Evolutionary conservation across 2,797 vertebrate genomes (phyloP).

Genomic region (Gephyroberyx darwinii): DNA sequence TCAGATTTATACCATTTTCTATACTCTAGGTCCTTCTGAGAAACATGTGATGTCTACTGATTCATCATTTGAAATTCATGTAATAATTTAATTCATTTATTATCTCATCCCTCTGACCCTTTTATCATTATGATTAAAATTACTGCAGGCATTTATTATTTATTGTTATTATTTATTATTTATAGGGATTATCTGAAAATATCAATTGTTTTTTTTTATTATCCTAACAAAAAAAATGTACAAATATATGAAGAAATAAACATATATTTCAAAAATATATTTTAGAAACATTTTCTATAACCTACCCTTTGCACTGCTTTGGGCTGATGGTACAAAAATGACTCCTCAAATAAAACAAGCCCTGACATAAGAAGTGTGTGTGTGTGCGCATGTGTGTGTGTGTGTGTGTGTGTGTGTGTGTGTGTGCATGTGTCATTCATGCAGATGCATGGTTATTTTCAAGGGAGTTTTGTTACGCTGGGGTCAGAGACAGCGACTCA

Average conservation of each 20-base stretch:
- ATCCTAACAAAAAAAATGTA: too few species aligned
- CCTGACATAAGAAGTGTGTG: neutral
- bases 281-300: neutral
- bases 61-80: too few species aligned
- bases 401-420: conserved; percentile 12
- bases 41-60: neutral
- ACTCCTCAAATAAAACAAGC: neutral
- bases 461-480: conserved; percentile 59
- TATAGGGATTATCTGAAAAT: conserved; percentile 8
- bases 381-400: conserved; percentile 3
- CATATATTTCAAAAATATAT: neutral
- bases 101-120: neutral
- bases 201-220: neutral
- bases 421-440: neutral
- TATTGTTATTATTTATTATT: too few species aligned
- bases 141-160: neutral
- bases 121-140: conserved; percentile 10
- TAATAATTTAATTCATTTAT: neutral
- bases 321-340: neutral
- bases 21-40: too few species aligned
- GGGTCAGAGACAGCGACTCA: conserved; percentile 64
- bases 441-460: conserved; percentile 38
- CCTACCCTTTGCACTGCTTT: neutral
- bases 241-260: too few species aligned
- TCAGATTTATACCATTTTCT: neutral